These are phyloP conservation scores for Todus mexicanus DNA, from an alignment of 2,797 vertebrate species.

Conservation along the genomic window DNA sequence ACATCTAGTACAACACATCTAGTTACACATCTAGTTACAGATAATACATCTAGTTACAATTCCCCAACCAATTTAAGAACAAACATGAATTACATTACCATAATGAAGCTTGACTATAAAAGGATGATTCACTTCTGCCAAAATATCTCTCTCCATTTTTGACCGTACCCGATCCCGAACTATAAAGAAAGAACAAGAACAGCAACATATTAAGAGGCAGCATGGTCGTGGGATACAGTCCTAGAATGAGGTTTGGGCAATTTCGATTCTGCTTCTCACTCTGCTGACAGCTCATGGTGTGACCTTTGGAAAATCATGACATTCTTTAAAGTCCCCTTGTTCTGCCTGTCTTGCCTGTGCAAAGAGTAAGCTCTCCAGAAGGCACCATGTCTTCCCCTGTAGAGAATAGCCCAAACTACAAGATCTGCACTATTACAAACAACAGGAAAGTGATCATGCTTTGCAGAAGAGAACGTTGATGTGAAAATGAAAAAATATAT, in stretches of 20 bases:
- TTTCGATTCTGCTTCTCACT: background rate
- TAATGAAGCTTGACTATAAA: constrained; percentile 97
- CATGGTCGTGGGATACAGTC: background rate
- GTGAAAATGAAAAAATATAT: background rate
- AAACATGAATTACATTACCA: constrained; percentile 67
- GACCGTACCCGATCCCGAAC: constrained; percentile 92
- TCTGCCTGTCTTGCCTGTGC: background rate
- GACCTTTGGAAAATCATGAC: background rate
- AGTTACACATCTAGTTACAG: too few species aligned
- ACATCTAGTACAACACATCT: too few species aligned
- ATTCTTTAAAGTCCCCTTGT: background rate
- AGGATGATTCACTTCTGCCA: constrained; percentile 95
- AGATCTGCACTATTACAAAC: background rate
- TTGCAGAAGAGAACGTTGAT: background rate
- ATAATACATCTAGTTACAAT: background rate
- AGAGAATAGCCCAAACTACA: background rate
- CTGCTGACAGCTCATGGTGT: background rate
- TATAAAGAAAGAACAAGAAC: constrained; percentile 53
- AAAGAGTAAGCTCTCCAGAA: background rate
- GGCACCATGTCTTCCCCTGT: background rate
- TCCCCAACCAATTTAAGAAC: background rate
- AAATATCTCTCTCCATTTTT: constrained; percentile 96
- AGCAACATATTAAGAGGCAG: background rate
- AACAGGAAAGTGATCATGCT: background rate
- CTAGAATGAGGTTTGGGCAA: background rate